A percentile compares a stretch with the other conserved stretches of the same genome.
Evolutionary conservation across 2,113 vertebrate species (phyloP).

Genomic region (Trachemys scripta): DNA sequence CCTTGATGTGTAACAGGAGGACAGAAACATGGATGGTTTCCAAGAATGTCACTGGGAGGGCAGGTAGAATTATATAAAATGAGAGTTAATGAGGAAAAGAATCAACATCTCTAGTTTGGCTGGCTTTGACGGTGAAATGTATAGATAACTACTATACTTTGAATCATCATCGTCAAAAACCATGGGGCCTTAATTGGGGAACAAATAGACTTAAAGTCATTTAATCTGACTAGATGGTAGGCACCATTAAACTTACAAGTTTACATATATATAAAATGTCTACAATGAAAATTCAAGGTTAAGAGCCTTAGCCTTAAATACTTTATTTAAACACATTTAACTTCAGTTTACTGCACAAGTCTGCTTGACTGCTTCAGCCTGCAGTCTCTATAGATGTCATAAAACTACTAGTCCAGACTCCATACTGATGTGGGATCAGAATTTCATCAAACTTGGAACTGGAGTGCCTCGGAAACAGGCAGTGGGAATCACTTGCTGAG

Average conservation of each 20-base stretch:
- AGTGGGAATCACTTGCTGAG: not conserved
- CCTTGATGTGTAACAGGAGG: not conserved
- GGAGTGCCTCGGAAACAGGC: not conserved
- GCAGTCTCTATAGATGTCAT: not conserved
- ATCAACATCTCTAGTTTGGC: slow-evolving; percentile 4
- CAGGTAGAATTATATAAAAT: not conserved
- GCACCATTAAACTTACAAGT: not conserved
- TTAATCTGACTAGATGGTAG: not conserved
- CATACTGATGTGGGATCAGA: not conserved
- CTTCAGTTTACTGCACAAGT: not conserved
- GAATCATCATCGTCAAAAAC: not conserved
- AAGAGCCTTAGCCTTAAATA: not conserved
- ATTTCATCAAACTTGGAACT: not conserved
- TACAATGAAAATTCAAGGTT: not conserved
- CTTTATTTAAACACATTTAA: not conserved
- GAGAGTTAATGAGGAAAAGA: slow-evolving; percentile 12
- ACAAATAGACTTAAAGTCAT: not conserved
- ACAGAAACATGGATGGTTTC: slow-evolving; percentile 16
- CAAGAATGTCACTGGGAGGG: slow-evolving; percentile 20
- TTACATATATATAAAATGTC: not conserved
- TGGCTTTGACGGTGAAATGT: not conserved
- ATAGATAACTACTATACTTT: not conserved
- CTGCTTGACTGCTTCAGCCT: not conserved
- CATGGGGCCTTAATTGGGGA: not conserved
- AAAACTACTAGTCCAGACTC: not conserved